Evolutionary conservation across 30 jellyfish, hydroid and myxozoan genomes (phyloP), one percentile per base, ranked within the genome.

Genomic region (Catostylus mosaicus): DNA sequence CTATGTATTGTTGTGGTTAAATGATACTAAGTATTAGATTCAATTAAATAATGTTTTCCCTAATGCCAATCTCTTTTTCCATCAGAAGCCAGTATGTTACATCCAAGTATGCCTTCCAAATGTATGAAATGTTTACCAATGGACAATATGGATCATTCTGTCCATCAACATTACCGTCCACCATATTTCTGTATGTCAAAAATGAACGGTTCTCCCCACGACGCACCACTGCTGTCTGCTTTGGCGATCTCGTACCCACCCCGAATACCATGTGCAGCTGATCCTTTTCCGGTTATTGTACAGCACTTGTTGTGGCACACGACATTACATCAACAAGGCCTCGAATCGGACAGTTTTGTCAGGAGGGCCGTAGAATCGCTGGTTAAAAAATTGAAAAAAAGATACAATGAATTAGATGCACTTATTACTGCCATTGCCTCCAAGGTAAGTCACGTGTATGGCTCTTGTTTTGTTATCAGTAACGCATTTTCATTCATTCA

Each of bases 181-280:
- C 52, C 95, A 26, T 51, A 67, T 59, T 75, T 71, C 36, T 64
- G 87, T 56, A 59, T 93, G 82, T 89, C 97, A 23, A 91, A 80
- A 54, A 84, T 70, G 79, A 82, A 83, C 36, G 95, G 96, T 12
- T 43, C 75, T 22, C 94, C 97, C 1, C 85, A 97, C 43, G 89
- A 96, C 1, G 51, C 96, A 9, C 96, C 96, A 18, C 32, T 85
- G 40, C 38, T 94, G 33, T 86, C 96, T 18, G 88, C 98, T 1
- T 56, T 85, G 67, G 87, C 97, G 1, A 61, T 88, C 3, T 60
- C 89, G 22, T 94, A 88, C 77, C 99, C 99, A 2, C 97, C 97
- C 0, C 91, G 97, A 32, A 78, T 88, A 14, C 99, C 99, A 12
- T 94, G 99, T 50, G 99, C 99, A 27, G 99, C 99, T 19, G 99